Evolutionary conservation across 2,797 vertebrate species (phyloP).

Genomic region (Bradypodion pumilum): DNA sequence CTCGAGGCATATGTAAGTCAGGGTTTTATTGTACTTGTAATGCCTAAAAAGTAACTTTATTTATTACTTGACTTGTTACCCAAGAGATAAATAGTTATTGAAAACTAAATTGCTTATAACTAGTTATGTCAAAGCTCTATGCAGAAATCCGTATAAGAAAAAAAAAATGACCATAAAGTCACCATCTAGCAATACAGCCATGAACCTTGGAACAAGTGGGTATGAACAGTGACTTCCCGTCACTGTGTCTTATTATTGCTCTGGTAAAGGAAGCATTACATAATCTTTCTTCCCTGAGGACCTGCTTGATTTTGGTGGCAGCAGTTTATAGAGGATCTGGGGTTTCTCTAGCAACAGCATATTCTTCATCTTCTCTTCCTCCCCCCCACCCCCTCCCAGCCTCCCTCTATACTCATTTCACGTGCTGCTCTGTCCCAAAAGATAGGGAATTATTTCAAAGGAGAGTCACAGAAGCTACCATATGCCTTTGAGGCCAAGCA

Average conservation of each 20-base stretch:
- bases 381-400: too few relatives aligned
- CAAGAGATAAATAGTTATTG: too few relatives aligned
- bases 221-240: not conserved
- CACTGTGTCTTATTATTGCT: not conserved
- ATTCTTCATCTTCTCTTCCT: not conserved
- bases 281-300: not conserved
- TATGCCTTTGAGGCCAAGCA: conserved; percentile 5
- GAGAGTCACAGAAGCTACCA: not conserved
- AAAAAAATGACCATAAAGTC: not conserved
- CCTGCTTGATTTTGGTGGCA: not conserved
- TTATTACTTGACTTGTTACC: too few relatives aligned
- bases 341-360: not conserved
- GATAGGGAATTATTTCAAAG: not conserved
- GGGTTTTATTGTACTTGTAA: too few relatives aligned
- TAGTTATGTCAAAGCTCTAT: too few relatives aligned
- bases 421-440: conserved; percentile 3
- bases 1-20: too few relatives aligned
- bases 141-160: not conserved
- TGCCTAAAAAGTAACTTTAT: too few relatives aligned
- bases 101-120: too few relatives aligned
- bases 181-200: too few relatives aligned
- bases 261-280: not conserved
- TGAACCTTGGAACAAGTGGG: not conserved
- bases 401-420: not conserved
- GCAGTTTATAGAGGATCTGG: not conserved